A percentile compares a stretch with the other conserved stretches of the same genome.
phyloP scores from a whole-genome alignment of 2,113 vertebrate species.

The Ameiurus melas region DNA sequence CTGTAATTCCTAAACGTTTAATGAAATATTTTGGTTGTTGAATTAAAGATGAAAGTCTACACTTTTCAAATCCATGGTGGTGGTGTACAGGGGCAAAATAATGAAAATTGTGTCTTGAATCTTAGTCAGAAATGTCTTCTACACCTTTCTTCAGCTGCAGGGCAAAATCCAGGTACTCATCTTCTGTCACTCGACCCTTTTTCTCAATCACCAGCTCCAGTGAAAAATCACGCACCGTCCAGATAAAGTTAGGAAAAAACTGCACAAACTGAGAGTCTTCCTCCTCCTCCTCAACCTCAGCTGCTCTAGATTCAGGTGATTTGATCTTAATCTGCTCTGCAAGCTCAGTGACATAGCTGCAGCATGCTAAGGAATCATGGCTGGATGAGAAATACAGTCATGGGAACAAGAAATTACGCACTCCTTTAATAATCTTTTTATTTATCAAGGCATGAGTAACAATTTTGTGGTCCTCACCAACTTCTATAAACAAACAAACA shows the following conservation, averaged over 20 bases:
- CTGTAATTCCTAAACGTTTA: no score
- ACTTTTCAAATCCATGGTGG: no score
- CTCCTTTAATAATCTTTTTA: background rate
- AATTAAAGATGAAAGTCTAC: no score
- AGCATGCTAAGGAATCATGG: conserved; percentile 20
- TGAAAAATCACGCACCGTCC: conserved; percentile 71
- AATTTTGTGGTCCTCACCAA: background rate
- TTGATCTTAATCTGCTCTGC: conserved; percentile 67
- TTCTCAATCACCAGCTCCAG: conserved; percentile 51
- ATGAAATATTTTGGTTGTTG: no score
- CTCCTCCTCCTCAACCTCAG: conserved; percentile 16
- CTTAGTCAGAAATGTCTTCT: background rate
- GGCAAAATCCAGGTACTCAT: conserved; percentile 59
- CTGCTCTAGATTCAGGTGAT: conserved; percentile 26
- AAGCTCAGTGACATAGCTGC: conserved; percentile 70
- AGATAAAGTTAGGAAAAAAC: conserved; percentile 74
- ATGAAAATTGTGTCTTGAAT: no score
- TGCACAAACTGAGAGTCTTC: conserved; percentile 56
- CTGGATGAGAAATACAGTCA: background rate
- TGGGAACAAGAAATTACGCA: background rate
- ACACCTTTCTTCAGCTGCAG: conserved; percentile 56
- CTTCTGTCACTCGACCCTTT: conserved; percentile 36
- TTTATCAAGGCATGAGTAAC: background rate
- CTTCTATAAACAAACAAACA: background rate
- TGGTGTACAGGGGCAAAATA: no score